Base-by-base conservation (phyloP, 1,140 invertebrate species). In the Pteromalus puparum region DNA sequence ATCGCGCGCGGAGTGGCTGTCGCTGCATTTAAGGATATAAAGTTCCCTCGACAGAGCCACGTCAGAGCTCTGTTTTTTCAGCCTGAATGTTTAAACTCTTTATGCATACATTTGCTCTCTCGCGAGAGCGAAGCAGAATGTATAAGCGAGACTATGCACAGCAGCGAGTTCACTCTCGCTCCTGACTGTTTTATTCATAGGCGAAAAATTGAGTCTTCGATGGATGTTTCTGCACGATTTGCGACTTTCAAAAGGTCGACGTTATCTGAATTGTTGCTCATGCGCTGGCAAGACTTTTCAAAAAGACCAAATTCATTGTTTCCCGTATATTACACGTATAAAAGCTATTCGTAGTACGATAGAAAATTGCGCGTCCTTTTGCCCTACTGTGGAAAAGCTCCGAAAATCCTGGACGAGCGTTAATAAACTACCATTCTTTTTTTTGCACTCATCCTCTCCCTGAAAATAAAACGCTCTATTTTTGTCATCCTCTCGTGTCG, bases 151-250 rank as follows among this genome's bases (percentile, higher is more conserved):
- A 70, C 65, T n/a, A 10, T 6, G 13, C 0, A 9, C 38, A 42
- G 38, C 38, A 42, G 38, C 38, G 38, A 7, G 38, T 9, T 34
- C 34, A 42, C 38, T 12, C 6, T 42, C 6, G 34, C n/a, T 38
- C 10, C 34, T 26, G 26, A 34, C 67, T 81, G 15, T 81, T 81
- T 81, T 81, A 81, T 81, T 81, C 68, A 81, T 80, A 72, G 42
- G 24, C 42, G 30, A 74, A 70, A 70, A 81, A 74, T 61, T 61
- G 38, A 73, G 48, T 61, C 70, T 34, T 81, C 70, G 46, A 74
- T 28, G 61, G 53, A 81, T 74, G 28, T 61, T 73, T 74, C 24
- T 18, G 46, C 34, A 28, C 15, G 67, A 72, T 70, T 72, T 81
- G 67, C 15, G 24, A 72, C 12, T 72, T 81, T 26, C 26, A 48